Evolutionary conservation across 2,888 invertebrate genomes (phyloP).

Genomic region (Sinhomidia bicolor): DNA sequence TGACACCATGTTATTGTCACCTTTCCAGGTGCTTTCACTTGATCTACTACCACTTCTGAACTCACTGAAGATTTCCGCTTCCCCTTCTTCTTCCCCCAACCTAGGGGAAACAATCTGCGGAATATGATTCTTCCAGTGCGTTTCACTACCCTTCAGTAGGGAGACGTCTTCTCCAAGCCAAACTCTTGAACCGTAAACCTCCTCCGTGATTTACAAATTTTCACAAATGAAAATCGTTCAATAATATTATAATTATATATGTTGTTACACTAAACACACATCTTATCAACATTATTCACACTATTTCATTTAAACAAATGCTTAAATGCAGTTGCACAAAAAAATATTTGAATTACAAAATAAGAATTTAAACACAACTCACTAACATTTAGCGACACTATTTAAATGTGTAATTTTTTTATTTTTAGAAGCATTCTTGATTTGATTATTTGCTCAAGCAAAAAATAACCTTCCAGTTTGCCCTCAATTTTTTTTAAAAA

Average conservation of each 20-base stretch:
- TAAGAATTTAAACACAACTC: too few species aligned
- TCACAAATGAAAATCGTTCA: neutral
- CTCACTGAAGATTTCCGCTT: slow-evolving; percentile 62
- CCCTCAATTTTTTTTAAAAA: too few species aligned
- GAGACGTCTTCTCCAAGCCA: slow-evolving; percentile 40
- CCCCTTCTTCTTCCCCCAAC: slow-evolving; percentile 72
- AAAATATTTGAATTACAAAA: too few species aligned
- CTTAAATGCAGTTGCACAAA: neutral
- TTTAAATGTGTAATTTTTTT: too few species aligned
- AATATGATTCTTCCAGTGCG: slow-evolving; percentile 65
- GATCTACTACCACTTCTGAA: slow-evolving; percentile 54
- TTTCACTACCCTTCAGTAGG: slow-evolving; percentile 46
- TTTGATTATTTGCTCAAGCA: too few species aligned
- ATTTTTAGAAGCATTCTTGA: too few species aligned
- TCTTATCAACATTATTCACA: slow-evolving; percentile 1
- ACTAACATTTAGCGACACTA: too few species aligned
- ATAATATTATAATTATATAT: neutral
- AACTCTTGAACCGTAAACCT: slow-evolving; percentile 1
- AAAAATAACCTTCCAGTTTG: too few species aligned
- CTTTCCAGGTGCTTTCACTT: slow-evolving; percentile 69
- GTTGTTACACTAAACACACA: neutral
- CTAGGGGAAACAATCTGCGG: slow-evolving; percentile 64
- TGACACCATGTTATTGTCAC: slow-evolving; percentile 79
- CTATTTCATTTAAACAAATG: neutral
- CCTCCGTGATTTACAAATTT: slow-evolving; percentile 56